phyloP scores from a whole-genome alignment of 2,888 invertebrate genomes.

The Punctoribates punctum region DNA sequence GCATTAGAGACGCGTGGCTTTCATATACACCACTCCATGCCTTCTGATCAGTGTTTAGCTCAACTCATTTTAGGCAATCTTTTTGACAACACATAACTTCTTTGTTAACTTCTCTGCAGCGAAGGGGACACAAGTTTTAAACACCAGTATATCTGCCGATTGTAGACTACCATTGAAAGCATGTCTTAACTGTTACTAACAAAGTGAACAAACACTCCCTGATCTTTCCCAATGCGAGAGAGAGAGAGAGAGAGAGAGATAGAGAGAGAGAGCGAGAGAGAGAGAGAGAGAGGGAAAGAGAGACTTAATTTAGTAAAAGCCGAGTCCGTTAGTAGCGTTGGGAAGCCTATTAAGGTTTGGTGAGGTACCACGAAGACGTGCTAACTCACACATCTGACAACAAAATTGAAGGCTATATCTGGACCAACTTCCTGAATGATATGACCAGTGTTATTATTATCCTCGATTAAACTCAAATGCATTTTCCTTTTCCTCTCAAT shows the following conservation, averaged over 20 bases:
- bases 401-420: slow-evolving; percentile 24
- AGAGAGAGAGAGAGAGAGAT: no score
- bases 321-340: background rate
- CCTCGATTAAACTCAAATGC: no score
- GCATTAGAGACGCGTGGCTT: slow-evolving; percentile 25
- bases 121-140: background rate
- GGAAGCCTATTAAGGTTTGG: slow-evolving; percentile 1
- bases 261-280: no score
- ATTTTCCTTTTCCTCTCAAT: no score
- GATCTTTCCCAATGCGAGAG: no score
- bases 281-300: background rate
- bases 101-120: slow-evolving; percentile 12
- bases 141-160: background rate
- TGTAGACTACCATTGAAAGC: background rate
- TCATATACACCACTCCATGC: background rate
- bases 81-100: slow-evolving; percentile 31
- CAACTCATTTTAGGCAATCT: background rate
- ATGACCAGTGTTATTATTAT: background rate
- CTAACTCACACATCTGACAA: background rate
- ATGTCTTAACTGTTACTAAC: background rate
- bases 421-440: background rate
- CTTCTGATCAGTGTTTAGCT: background rate
- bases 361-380: background rate
- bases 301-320: background rate
- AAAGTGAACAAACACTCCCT: slow-evolving; percentile 26